Base-by-base conservation (phyloP, 2,113 vertebrate species). In the Podilymbus podiceps region DNA sequence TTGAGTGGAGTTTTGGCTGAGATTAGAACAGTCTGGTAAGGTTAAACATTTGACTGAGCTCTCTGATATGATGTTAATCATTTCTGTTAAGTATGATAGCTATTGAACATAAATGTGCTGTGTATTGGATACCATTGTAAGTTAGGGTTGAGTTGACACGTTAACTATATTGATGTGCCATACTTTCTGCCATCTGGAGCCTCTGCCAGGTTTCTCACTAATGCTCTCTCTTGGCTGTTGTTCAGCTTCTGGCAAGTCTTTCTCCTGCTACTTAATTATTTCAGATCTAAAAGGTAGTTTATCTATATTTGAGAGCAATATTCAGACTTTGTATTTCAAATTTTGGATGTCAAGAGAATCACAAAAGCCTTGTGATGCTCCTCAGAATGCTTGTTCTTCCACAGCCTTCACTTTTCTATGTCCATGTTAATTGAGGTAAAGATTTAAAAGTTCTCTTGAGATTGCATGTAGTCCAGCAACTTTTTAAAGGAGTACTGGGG, bases 231-330 rank as follows among this genome's bases (percentile, higher is more conserved):
- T 49, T 93, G 64, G 75, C 64, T 75, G 15, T 38, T 72, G 15
- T 88, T 91, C 92, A 87, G 5, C 53, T 95, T 85, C 53, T 85
- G 68, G 38, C 68, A 94, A 14, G 19, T 83, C 35, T 59, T 94
- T 81, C 16, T 84, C 18, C 33, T 71, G 11, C 31, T 80, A 38
- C 59, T 80, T 47, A 28, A 31, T 95, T 88, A 42, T 60, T 83
- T 95, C 15, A 22, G 40, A 42, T 35, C 30, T 73, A 42, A 76
- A 68, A 88, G 31, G 25, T 79, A 44, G 11, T 49, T 96, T 38
- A 24, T 60, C 42, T 83, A 0, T 71, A 47, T 72, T 74, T 92
- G 63, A 75, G 6, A 90, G 9, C 46, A 75, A 47, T 40, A 21
- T 2, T 20, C 23, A 49, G 5, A 5, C 55, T 46, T 53, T 30